Evolutionary conservation across 2,888 invertebrate species (phyloP).

Genomic region (Dryococelus australis): DNA sequence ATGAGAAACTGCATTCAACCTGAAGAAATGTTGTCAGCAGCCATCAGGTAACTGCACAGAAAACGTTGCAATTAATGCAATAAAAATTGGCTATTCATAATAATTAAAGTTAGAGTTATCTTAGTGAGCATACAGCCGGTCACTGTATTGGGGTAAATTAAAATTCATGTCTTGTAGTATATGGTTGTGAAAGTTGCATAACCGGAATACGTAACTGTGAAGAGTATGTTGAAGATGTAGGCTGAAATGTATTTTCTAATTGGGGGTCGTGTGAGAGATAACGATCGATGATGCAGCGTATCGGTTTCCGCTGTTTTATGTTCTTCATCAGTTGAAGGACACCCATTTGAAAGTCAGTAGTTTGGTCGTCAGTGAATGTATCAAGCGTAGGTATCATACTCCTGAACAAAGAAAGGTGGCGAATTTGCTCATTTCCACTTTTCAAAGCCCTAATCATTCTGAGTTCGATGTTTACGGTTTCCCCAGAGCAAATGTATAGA

Average conservation of each 20-base stretch:
- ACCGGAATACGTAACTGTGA: background rate
- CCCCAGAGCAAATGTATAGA: background rate
- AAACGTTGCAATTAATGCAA: background rate
- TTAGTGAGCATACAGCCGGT: background rate
- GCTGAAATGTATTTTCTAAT: too few species aligned
- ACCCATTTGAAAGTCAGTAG: background rate
- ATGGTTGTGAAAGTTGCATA: background rate
- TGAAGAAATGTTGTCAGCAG: background rate
- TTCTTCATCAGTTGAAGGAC: background rate
- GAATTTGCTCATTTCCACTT: background rate
- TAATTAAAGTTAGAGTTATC: background rate
- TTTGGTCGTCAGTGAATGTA: background rate
- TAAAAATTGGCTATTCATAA: background rate
- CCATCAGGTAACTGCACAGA: background rate
- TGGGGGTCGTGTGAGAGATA: too few species aligned
- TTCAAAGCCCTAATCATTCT: background rate
- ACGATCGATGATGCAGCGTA: too few species aligned
- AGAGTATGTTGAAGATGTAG: background rate
- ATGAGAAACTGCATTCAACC: conserved; percentile 21
- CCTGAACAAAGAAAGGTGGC: background rate
- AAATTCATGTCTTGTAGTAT: background rate
- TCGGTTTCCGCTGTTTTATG: background rate
- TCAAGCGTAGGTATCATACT: background rate
- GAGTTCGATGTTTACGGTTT: background rate
- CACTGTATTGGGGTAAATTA: background rate